These are phyloP conservation scores for Scaptomyza parva DNA, from an alignment of 2,888 invertebrate genomes.

Conservation along the genomic window DNA sequence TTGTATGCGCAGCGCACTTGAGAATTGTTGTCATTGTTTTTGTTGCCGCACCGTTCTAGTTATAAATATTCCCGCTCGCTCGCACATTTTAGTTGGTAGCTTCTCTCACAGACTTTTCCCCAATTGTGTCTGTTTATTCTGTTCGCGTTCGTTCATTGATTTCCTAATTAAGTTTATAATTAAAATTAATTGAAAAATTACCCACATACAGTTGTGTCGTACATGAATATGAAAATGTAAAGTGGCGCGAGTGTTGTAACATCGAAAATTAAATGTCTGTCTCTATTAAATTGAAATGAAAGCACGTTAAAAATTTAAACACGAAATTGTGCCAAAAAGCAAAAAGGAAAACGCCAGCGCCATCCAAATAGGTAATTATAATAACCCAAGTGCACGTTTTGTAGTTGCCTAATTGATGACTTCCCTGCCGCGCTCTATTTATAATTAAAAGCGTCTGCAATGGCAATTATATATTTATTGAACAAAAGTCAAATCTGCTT, in stretches of 20 bases:
- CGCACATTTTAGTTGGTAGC: slow-evolving; percentile 53
- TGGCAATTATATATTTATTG: slow-evolving; percentile 72
- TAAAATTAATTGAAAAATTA: slow-evolving; percentile 85
- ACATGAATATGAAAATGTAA: slow-evolving; percentile 46
- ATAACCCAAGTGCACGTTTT: slow-evolving; percentile 52
- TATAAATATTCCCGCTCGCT: slow-evolving; percentile 55
- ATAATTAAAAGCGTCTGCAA: slow-evolving; percentile 69
- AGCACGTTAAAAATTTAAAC: slow-evolving; percentile 62
- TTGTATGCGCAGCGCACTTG: slow-evolving; percentile 61
- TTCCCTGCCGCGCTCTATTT: slow-evolving; percentile 69
- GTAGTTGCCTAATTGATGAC: slow-evolving; percentile 68
- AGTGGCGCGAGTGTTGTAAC: slow-evolving; percentile 61
- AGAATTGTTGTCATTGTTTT: slow-evolving; percentile 72
- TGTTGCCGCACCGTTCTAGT: slow-evolving; percentile 55
- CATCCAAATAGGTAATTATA: slow-evolving; percentile 62
- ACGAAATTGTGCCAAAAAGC: slow-evolving; percentile 67
- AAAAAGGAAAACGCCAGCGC: slow-evolving; percentile 21
- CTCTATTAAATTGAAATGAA: slow-evolving; percentile 57
- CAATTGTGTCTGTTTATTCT: slow-evolving; percentile 78
- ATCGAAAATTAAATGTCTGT: slow-evolving; percentile 47
- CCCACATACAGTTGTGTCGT: slow-evolving; percentile 52
- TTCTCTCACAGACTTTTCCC: slow-evolving; percentile 60
- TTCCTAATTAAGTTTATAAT: slow-evolving; percentile 85
- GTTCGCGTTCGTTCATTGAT: slow-evolving; percentile 79
- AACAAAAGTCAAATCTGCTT: slow-evolving; percentile 50